Evolutionary conservation across 1,140 invertebrate species (phyloP), one percentile per base, ranked within the genome.

Genomic region (Diachasmimorpha longicaudata): DNA sequence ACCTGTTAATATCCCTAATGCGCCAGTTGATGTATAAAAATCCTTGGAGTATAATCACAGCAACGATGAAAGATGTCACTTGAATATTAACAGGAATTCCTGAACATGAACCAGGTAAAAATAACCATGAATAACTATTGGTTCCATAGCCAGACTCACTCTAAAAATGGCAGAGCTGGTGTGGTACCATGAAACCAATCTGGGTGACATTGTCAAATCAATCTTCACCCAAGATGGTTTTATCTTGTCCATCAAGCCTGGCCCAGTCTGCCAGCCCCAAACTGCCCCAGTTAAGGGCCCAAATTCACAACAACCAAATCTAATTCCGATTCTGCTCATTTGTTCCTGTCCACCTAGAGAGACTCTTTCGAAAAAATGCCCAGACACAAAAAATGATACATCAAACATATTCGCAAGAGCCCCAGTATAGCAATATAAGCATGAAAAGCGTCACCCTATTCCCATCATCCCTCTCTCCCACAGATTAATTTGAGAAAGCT

Each of bases 1-100:
- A 42, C 58, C 55, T 74, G 55, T 74, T 75, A 63, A 70, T 75
- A 75, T 70, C 67, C 58, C 66, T 75, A 55, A 23, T 69, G 25
- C 21, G 39, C n/a, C 21, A 46, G 23, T 19, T 68, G 19, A 69
- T 75, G 2, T 58, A 58, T 72, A 23, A 72, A 58, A 25, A 19
- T 36, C 21, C 4, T 10, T 52, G 16, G 23, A 25, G 23, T 9
- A 25, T 63, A 19, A 63, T 63, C 4, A 63, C 21, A 23, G 0
- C 11, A 25, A 2, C 23, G 58, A 63, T 31, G 58, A 31, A 63
- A 31, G 58, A 23, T 71, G 46, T n/a, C n/a, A 48, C 37, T 69
- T 16, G 67, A 69, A 42, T 36, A 69, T 67, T 70, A 71, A 36
- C 37, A 23, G 9, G 52, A 36, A 55, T 16, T 8, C 10, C 19